Percentiles rank a stretch among this genome's conserved stretches.
Conservation (phyloP, 1,140 invertebrate species). For the Ditylenchus dipsaci region DNA sequence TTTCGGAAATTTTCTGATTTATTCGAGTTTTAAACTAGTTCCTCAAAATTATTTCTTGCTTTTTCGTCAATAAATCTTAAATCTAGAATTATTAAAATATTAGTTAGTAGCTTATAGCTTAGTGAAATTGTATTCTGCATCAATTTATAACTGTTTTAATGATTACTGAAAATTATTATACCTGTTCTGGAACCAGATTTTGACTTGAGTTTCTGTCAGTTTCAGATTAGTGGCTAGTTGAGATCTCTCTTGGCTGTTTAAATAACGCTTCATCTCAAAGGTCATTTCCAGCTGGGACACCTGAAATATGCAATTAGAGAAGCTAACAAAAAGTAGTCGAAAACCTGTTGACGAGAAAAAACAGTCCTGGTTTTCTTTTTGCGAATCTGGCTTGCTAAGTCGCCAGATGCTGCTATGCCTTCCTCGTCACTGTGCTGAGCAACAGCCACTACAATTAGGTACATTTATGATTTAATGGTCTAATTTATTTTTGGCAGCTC, state of each 20-base stretch:
- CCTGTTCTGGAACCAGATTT: slow-evolving; percentile 14
- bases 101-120: too few species aligned
- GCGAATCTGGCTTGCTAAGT: not conserved
- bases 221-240: slow-evolving; percentile 85
- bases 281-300: slow-evolving; percentile 76
- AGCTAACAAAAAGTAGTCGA: not conserved
- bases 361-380: slow-evolving; percentile 1
- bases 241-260: slow-evolving; percentile 89
- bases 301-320: not conserved
- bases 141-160: too few species aligned
- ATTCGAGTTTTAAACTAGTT: too few species aligned
- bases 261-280: slow-evolving; percentile 93
- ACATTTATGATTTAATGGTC: not conserved
- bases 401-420: not conserved
- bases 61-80: too few species aligned
- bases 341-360: slow-evolving; percentile 1
- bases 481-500: not conserved
- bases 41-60: too few species aligned
- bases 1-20: too few species aligned
- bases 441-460: not conserved
- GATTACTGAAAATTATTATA: too few species aligned
- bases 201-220: slow-evolving; percentile 77
- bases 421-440: not conserved
- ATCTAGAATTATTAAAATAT: too few species aligned
- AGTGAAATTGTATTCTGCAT: too few species aligned